Conservation (phyloP, 1,140 invertebrate species). For the Riptortus pedestris region DNA sequence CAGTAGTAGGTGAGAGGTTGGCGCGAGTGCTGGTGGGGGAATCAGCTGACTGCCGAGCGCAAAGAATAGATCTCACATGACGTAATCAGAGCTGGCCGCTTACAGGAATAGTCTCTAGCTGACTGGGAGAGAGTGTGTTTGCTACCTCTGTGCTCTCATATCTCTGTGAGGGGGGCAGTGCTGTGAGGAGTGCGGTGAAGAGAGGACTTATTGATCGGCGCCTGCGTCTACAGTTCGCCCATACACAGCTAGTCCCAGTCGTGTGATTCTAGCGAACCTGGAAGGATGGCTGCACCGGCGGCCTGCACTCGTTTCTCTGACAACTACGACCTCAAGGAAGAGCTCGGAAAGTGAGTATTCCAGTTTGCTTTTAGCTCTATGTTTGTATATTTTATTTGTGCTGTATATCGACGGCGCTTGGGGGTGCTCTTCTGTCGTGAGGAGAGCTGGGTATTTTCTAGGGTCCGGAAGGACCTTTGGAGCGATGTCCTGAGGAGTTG, state of each 20-base stretch:
- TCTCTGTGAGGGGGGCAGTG: too few relatives aligned
- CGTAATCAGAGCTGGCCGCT: too few relatives aligned
- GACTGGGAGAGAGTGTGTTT: too few relatives aligned
- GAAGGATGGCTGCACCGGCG: conserved; percentile 47
- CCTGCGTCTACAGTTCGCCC: neutral
- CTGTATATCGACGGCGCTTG: neutral
- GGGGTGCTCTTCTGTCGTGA: neutral
- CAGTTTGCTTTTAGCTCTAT: conserved; percentile 26
- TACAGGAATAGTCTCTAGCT: too few relatives aligned
- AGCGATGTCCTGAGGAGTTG: neutral
- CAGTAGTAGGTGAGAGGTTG: too few relatives aligned
- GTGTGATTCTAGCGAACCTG: neutral
- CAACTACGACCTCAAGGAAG: conserved; percentile 99
- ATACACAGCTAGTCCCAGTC: neutral
- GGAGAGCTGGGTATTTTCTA: too few relatives aligned
- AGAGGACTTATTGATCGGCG: conserved; percentile 1
- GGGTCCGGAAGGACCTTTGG: neutral
- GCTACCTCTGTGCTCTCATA: too few relatives aligned
- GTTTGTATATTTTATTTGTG: conserved; percentile 35
- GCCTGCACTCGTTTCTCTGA: conserved; percentile 89
- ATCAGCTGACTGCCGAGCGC: too few relatives aligned
- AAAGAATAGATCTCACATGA: too few relatives aligned
- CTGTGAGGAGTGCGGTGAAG: too few relatives aligned
- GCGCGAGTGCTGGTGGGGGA: too few relatives aligned
- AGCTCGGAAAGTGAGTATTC: conserved; percentile 95